Percentiles rank a stretch among this genome's conserved stretches.
Conservation (phyloP, 1,140 invertebrate genomes). For the Hetaerina americana region DNA sequence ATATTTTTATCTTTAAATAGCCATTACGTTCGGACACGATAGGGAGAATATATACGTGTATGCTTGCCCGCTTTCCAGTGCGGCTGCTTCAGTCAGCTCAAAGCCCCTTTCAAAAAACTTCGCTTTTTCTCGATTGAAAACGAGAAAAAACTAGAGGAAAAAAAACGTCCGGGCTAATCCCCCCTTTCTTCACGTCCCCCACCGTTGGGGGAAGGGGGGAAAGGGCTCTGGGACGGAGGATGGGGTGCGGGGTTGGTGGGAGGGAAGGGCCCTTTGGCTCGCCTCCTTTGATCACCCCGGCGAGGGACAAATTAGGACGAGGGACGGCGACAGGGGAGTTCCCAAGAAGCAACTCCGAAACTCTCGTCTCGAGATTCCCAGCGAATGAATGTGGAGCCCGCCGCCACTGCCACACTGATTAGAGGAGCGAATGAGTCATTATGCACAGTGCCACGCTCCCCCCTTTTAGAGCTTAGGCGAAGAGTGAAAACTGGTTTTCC, state of each 20-base stretch:
- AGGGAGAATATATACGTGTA: no score
- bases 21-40: no score
- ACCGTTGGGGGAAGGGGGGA: neutral
- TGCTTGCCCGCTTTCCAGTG: no score
- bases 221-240: neutral
- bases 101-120: neutral
- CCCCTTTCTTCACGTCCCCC: neutral
- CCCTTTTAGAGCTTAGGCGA: no score
- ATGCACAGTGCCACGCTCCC: neutral
- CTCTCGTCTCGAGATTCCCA: neutral
- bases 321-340: no score
- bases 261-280: neutral
- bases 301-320: neutral
- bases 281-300: neutral
- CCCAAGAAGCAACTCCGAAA: no score
- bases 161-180: neutral
- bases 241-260: neutral
- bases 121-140: no score
- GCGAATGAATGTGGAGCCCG: neutral
- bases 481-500: neutral
- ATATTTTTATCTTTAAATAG: no score
- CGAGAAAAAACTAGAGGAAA: no score
- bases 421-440: neutral
- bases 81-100: no score
- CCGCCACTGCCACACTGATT: neutral